A percentile compares a stretch with the other conserved stretches of the same genome.
These are phyloP conservation scores for Ophion ventricosus DNA, from an alignment of 2,888 invertebrate species.

Conservation along the genomic window DNA sequence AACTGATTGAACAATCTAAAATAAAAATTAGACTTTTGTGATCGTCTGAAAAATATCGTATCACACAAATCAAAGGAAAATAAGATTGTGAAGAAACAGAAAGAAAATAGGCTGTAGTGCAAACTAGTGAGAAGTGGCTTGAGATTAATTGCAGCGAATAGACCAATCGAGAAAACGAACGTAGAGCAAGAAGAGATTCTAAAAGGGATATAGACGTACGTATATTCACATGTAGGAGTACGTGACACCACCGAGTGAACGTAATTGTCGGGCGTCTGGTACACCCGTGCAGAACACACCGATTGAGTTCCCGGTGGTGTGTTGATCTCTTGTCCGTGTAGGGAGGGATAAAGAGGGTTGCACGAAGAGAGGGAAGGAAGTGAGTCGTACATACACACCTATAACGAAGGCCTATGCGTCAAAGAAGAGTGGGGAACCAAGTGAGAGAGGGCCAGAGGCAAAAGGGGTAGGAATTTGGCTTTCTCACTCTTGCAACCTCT, in stretches of 20 bases:
- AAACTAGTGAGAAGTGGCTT: conserved; percentile 60
- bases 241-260: conserved; percentile 59
- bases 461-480: conserved; percentile 66
- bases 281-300: conserved; percentile 49
- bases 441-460: conserved; percentile 56
- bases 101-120: not conserved
- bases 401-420: conserved; percentile 4
- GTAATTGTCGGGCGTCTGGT: conserved; percentile 64
- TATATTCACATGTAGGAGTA: conserved; percentile 40
- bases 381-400: conserved; percentile 3
- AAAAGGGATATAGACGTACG: conserved; percentile 33
- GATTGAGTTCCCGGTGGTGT: conserved; percentile 31
- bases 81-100: conserved; percentile 25
- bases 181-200: conserved; percentile 58
- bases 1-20: not conserved
- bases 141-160: conserved; percentile 62
- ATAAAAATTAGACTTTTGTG: not conserved
- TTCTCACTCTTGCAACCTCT: conserved; percentile 42
- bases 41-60: not conserved
- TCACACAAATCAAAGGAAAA: conserved; percentile 26
- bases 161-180: conserved; percentile 61
- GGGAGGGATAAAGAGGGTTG: conserved; percentile 49
- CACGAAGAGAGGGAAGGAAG: conserved; percentile 50
- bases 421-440: conserved; percentile 69
- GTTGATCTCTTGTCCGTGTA: conserved; percentile 36